Evolutionary conservation across 1,140 invertebrate genomes (phyloP).

Genomic region (Medauroidea extradentata): DNA sequence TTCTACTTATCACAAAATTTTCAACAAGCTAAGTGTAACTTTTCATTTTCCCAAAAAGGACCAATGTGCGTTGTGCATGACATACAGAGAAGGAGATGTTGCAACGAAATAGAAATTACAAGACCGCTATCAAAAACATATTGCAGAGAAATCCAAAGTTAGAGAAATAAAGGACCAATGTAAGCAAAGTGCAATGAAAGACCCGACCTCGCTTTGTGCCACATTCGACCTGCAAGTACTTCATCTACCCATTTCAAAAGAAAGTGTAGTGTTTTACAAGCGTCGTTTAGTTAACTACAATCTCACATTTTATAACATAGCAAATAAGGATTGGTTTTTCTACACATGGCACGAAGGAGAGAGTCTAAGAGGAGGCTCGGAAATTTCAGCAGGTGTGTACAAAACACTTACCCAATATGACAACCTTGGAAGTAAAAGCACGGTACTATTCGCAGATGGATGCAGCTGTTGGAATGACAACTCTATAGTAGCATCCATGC

Average conservation of each 20-base stretch:
- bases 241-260: conserved; percentile 1
- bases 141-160: neutral
- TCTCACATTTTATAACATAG: conserved; percentile 2
- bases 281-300: conserved; percentile 3
- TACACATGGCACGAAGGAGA: conserved; percentile 13
- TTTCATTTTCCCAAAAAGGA: conserved; percentile 11
- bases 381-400: too few relatives aligned
- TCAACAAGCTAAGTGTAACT: neutral
- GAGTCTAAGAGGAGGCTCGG: too few relatives aligned
- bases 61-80: conserved; percentile 7
- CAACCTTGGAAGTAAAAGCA: too few relatives aligned
- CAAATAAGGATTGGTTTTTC: conserved; percentile 1
- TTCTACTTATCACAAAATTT: conserved; percentile 5
- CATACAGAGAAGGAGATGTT: conserved; percentile 1
- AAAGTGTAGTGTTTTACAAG: conserved; percentile 8
- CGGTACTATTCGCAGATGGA: too few relatives aligned
- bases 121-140: neutral
- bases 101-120: conserved; percentile 2
- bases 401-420: too few relatives aligned
- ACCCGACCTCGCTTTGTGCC: too few relatives aligned
- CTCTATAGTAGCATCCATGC: too few relatives aligned
- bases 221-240: conserved; percentile 2
- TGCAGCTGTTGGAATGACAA: too few relatives aligned
- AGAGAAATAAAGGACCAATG: too few relatives aligned
- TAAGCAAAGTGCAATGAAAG: too few relatives aligned